These are phyloP conservation scores for Drosophila emarginata DNA, from an alignment of 2,888 invertebrate species.

Conservation along the genomic window DNA sequence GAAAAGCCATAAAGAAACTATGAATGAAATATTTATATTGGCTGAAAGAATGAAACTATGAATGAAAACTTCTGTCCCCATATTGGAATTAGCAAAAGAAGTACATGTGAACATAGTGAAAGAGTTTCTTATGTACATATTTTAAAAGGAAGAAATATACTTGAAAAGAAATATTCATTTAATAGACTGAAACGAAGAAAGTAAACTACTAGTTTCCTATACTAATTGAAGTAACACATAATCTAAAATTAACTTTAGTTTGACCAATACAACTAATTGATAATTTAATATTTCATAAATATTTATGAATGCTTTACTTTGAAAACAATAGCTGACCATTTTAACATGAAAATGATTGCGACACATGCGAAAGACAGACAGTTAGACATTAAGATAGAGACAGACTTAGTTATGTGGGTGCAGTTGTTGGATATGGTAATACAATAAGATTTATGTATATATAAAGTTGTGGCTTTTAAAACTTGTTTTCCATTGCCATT, in stretches of 20 bases:
- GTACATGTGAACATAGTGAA: no score
- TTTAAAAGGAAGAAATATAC: no score
- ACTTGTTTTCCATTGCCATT: conserved; percentile 24
- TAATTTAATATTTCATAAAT: not conserved
- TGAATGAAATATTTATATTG: no score
- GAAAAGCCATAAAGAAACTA: no score
- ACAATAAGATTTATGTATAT: conserved; percentile 20
- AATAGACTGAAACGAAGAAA: not conserved
- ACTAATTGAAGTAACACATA: no score
- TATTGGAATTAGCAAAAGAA: no score
- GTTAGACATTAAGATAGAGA: not conserved
- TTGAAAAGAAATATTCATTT: no score
- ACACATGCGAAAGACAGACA: not conserved
- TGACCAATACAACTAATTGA: no score
- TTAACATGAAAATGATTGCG: not conserved
- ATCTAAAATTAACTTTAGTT: no score
- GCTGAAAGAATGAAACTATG: no score
- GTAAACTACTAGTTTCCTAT: not conserved
- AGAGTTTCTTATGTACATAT: no score
- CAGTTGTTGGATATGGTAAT: conserved; percentile 24
- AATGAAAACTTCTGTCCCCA: no score
- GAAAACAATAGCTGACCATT: not conserved
- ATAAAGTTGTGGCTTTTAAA: conserved; percentile 15
- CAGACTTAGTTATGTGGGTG: conserved; percentile 1
- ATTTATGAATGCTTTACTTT: not conserved